Percentiles rank a stretch among this genome's conserved stretches.
Evolutionary conservation across 2,113 vertebrate species (phyloP).

Genomic region (Aramus guarauna): DNA sequence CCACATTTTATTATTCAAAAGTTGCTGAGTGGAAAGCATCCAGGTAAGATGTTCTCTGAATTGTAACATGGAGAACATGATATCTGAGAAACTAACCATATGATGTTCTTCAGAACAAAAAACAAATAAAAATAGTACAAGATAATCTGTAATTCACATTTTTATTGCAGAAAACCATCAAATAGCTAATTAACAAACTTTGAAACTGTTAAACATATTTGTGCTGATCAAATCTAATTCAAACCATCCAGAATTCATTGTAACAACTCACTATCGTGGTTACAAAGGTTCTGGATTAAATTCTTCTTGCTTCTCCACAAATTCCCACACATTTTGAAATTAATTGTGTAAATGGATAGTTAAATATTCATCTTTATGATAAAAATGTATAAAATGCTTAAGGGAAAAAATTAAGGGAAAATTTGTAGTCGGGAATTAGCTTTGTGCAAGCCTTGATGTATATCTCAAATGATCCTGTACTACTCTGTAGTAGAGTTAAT

Average conservation of each 20-base stretch:
- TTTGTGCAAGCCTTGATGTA: background rate
- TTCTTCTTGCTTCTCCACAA: background rate
- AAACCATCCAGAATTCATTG: background rate
- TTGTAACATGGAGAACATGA: background rate
- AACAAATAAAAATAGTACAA: too few relatives aligned
- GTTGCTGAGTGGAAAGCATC: background rate
- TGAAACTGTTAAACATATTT: background rate
- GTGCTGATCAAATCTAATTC: background rate
- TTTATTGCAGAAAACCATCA: background rate
- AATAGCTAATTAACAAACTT: background rate
- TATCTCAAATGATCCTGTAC: background rate
- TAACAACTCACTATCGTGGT: background rate
- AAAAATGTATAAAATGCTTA: background rate
- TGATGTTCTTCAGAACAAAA: background rate
- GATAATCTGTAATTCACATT: background rate
- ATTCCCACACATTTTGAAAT: background rate
- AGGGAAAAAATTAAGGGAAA: background rate
- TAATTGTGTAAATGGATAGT: background rate
- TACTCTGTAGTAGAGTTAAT: background rate
- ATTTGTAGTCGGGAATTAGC: background rate
- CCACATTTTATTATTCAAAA: background rate
- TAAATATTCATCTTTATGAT: background rate
- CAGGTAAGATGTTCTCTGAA: background rate
- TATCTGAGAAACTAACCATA: background rate
- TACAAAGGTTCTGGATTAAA: background rate